phyloP scores from a whole-genome alignment of 1,140 invertebrate species.

The Melipona quadrifasciata region DNA sequence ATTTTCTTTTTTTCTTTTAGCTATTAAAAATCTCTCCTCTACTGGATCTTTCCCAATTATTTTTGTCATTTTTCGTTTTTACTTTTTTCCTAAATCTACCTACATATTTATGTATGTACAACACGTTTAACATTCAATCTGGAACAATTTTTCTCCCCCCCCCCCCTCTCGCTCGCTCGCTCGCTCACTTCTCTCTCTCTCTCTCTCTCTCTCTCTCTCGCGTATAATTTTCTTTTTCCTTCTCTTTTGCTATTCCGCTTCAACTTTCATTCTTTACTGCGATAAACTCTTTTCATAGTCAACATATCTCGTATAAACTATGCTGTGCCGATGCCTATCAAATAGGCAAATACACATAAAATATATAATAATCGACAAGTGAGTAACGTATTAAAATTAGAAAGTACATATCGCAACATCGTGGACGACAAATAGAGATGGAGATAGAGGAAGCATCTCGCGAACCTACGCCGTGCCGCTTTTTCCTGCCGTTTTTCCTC shows the following conservation, averaged over 20 bases:
- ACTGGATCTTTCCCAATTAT: slow-evolving; percentile 13
- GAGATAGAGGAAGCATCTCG: slow-evolving; percentile 33
- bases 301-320: slow-evolving; percentile 77
- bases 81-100: slow-evolving; percentile 46
- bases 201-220: neutral
- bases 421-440: slow-evolving; percentile 65
- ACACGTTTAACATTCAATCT: slow-evolving; percentile 66
- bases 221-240: neutral
- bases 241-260: neutral
- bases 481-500: neutral
- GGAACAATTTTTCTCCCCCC: slow-evolving; percentile 49
- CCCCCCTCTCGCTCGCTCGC: no score
- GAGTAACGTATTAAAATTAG: slow-evolving; percentile 79
- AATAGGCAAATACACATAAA: slow-evolving; percentile 77
- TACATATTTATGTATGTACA: slow-evolving; percentile 72
- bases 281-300: slow-evolving; percentile 74
- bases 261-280: neutral
- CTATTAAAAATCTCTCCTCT: neutral
- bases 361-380: slow-evolving; percentile 74
- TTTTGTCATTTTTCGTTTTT: neutral
- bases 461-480: neutral
- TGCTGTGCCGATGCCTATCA: slow-evolving; percentile 75
- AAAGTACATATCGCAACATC: slow-evolving; percentile 75
- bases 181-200: neutral
- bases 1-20: neutral